These are phyloP conservation scores for Mionectes macconnelli DNA, from an alignment of 2,113 vertebrate species.

Conservation along the genomic window DNA sequence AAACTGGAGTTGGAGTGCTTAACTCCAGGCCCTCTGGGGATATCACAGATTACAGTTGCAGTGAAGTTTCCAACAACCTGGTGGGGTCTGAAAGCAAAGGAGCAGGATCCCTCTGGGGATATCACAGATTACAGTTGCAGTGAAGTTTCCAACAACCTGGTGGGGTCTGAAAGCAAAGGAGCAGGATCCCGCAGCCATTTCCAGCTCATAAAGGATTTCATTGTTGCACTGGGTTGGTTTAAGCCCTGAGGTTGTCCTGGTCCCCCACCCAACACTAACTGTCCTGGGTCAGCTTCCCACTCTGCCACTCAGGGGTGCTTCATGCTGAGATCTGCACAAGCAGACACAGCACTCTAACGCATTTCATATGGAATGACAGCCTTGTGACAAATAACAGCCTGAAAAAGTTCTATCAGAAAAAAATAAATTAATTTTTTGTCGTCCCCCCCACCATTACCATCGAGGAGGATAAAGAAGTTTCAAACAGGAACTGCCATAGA, in stretches of 20 bases:
- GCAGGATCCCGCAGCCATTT: background rate
- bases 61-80: background rate
- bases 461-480: background rate
- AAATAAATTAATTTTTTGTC: background rate
- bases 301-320: background rate
- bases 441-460: fast-evolving
- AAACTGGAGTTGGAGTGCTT: background rate
- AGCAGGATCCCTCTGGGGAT: background rate
- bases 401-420: background rate
- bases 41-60: background rate
- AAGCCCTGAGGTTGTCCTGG: background rate
- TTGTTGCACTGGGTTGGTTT: background rate
- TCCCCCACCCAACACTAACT: fast-evolving
- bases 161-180: background rate
- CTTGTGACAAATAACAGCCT: background rate
- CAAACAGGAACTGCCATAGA: background rate
- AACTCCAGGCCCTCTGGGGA: background rate
- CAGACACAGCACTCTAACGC: background rate
- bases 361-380: background rate
- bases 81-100: background rate
- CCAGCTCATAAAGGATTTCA: background rate
- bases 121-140: background rate
- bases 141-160: background rate
- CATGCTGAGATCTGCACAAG: background rate
- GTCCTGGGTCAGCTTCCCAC: background rate